These are phyloP conservation scores for Pandemis heparana DNA, from an alignment of 2,888 invertebrate species.

Conservation along the genomic window DNA sequence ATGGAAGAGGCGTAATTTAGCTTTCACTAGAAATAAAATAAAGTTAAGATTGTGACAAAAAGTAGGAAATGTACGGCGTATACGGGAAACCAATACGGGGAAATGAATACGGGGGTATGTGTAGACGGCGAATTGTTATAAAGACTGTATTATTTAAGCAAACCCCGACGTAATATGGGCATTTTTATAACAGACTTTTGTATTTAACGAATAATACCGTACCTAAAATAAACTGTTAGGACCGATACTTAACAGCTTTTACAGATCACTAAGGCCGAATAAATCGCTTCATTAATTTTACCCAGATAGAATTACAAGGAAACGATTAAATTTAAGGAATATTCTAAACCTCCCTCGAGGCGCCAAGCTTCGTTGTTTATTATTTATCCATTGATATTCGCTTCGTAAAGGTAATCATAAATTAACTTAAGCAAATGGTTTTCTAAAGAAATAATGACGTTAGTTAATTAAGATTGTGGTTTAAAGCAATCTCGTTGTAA, in stretches of 20 bases:
- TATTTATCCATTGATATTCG: conserved; percentile 22
- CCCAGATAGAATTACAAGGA: conserved; percentile 14
- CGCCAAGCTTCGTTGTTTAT: conserved; percentile 18
- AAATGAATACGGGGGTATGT: no score
- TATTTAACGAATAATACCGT: not conserved
- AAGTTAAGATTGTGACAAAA: not conserved
- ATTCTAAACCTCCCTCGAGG: conserved; percentile 10
- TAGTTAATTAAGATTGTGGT: conserved; percentile 16
- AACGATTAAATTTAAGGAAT: conserved; percentile 20
- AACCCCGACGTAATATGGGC: not conserved
- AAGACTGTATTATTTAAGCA: not conserved
- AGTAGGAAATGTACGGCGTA: not conserved
- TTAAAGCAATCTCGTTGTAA: not conserved
- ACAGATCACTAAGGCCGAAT: conserved; percentile 8
- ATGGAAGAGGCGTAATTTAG: conserved; percentile 16
- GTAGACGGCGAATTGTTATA: no score
- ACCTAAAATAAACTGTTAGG: not conserved
- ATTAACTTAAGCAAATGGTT: not conserved
- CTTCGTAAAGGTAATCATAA: conserved; percentile 12
- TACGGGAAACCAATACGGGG: no score
- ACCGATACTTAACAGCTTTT: conserved; percentile 13
- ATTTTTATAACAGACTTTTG: not conserved
- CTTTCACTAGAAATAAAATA: not conserved
- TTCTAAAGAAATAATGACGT: not conserved
- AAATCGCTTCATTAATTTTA: conserved; percentile 29